These are phyloP conservation scores for Orchesella cincta DNA, from an alignment of 1,140 invertebrate species.

Conservation along the genomic window DNA sequence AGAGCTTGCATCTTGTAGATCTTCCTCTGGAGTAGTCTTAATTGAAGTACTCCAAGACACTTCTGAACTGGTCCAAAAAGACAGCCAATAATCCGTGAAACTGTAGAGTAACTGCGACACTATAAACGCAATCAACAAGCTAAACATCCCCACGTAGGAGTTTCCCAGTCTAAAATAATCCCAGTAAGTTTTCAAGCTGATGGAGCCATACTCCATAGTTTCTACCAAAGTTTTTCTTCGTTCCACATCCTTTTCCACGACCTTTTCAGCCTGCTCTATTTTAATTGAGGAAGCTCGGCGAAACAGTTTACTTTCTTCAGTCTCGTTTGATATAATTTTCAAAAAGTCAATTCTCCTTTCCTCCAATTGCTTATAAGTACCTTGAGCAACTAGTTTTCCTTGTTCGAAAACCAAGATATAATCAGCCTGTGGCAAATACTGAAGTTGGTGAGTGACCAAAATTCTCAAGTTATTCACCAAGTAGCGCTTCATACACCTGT, in stretches of 20 bases:
- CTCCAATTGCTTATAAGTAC: constrained; percentile 2
- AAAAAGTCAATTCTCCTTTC: constrained; percentile 31
- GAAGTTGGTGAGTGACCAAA: constrained; percentile 68
- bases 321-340: background rate
- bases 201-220: constrained; percentile 32
- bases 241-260: constrained; percentile 8
- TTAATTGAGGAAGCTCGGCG: background rate
- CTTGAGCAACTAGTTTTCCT: constrained; percentile 46
- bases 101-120: constrained; percentile 32
- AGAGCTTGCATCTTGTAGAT: background rate
- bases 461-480: constrained; percentile 58
- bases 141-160: constrained; percentile 14
- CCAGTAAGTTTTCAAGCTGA: constrained; percentile 32
- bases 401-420: constrained; percentile 59
- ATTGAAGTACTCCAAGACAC: background rate
- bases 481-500: constrained; percentile 49
- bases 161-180: constrained; percentile 41
- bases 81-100: constrained; percentile 40
- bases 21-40: background rate
- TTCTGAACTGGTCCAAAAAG: constrained; percentile 34
- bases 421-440: constrained; percentile 61
- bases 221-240: constrained; percentile 32
- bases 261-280: background rate
- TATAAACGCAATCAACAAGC: constrained; percentile 24
- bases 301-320: background rate